Percentiles rank a stretch among this genome's conserved stretches.
Evolutionary conservation across 2,113 vertebrate genomes (phyloP).

Genomic region (Aegotheles bennettii): DNA sequence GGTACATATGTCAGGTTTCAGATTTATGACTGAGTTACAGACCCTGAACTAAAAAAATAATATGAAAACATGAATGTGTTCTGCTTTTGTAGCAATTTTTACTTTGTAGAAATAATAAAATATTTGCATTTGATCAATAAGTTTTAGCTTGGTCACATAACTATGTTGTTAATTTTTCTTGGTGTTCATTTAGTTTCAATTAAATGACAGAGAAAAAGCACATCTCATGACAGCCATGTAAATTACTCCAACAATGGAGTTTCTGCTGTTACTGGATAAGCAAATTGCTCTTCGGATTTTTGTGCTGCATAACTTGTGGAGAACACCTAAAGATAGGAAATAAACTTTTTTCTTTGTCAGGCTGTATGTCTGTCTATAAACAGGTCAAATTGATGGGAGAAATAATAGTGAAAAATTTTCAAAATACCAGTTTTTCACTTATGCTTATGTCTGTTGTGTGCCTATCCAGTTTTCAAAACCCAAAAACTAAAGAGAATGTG

Average conservation of each 20-base stretch:
- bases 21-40: background rate
- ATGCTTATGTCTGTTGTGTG: background rate
- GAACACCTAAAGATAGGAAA: background rate
- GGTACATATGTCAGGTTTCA: background rate
- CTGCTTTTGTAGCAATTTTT: background rate
- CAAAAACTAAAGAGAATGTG: background rate
- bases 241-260: background rate
- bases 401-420: background rate
- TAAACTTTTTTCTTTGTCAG: background rate
- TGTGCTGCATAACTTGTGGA: background rate
- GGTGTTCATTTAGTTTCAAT: background rate
- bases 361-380: background rate
- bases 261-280: background rate
- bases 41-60: background rate
- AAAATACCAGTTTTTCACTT: background rate
- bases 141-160: background rate
- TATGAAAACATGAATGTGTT: accelerated
- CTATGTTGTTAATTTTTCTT: background rate
- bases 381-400: background rate
- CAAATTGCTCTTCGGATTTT: background rate
- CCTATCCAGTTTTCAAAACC: background rate
- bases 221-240: background rate
- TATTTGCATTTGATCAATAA: background rate
- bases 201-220: background rate
- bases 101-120: background rate